phyloP scores from a whole-genome alignment of 1,140 invertebrate genomes.

The Diorhabda carinulata region DNA sequence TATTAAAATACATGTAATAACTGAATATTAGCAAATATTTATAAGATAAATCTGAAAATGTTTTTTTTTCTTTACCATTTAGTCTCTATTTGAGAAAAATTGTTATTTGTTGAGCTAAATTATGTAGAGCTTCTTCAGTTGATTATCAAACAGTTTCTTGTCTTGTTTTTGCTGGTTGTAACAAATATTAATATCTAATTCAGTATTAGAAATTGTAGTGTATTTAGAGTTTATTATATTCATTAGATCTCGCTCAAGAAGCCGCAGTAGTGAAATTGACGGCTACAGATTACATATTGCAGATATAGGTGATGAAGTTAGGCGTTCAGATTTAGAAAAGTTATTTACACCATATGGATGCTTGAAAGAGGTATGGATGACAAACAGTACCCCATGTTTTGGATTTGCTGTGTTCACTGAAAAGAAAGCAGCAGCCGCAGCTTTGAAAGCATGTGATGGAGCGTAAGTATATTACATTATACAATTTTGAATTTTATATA shows the following conservation, averaged over 20 bases:
- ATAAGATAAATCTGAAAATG: background rate
- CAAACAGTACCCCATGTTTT: constrained; percentile 65
- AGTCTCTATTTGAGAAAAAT: background rate
- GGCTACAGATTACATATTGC: constrained; percentile 50
- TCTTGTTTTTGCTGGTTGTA: background rate
- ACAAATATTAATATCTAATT: background rate
- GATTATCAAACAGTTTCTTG: background rate
- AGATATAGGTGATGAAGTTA: constrained; percentile 51
- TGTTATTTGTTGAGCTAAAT: background rate
- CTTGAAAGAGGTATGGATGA: constrained; percentile 68
- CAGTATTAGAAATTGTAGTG: background rate
- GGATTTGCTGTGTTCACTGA: constrained; percentile 72
- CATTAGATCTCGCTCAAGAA: constrained; percentile 43
- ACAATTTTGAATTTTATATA: no score
- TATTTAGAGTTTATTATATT: constrained; percentile 7
- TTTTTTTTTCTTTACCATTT: constrained; percentile 2
- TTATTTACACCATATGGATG: constrained; percentile 64
- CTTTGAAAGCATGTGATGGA: constrained; percentile 61
- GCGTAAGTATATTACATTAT: constrained; percentile 48
- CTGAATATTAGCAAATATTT: background rate
- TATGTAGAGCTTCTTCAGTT: background rate
- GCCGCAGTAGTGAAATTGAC: constrained; percentile 44
- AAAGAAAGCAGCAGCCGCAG: constrained; percentile 64
- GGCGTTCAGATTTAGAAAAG: constrained; percentile 56
- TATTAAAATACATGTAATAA: background rate